Conservation (phyloP, 64 coral and sea anemone genomes). For the Hydrozoanthus tunicans region DNA sequence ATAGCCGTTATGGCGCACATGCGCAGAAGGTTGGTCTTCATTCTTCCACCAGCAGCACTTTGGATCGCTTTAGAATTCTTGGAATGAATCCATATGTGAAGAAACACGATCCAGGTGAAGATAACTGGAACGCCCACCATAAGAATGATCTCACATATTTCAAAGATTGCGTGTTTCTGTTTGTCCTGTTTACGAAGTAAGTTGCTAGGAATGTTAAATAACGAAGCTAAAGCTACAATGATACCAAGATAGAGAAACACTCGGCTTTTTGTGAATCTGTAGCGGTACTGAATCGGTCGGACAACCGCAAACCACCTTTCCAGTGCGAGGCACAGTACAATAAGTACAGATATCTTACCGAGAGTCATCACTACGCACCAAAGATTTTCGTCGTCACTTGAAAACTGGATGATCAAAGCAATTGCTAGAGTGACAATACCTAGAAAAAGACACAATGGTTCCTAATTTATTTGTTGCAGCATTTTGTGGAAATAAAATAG, state of each 20-base stretch:
- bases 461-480: too few species aligned
- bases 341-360: not conserved
- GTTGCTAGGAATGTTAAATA: not conserved
- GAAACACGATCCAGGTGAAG: not conserved
- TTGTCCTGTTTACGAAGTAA: not conserved
- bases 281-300: conserved; percentile 34
- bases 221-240: not conserved
- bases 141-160: not conserved
- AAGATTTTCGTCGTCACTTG: too few species aligned
- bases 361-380: not conserved
- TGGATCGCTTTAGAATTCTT: not conserved
- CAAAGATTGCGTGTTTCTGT: not conserved
- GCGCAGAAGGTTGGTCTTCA: conserved; percentile 20
- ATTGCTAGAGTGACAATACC: too few species aligned
- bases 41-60: conserved; percentile 2
- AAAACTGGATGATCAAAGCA: too few species aligned
- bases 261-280: conserved; percentile 16
- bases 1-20: conserved; percentile 39
- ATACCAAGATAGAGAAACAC: conserved; percentile 17
- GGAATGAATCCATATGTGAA: conserved; percentile 31
- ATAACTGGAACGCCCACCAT: conserved; percentile 1
- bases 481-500: too few species aligned
- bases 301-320: conserved; percentile 38
- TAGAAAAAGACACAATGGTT: too few species aligned
- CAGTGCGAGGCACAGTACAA: conserved; percentile 22